A percentile compares a stretch with the other conserved stretches of the same genome.
Conservation (phyloP, 2,113 vertebrate genomes). For the Empidonax alnorum region DNA sequence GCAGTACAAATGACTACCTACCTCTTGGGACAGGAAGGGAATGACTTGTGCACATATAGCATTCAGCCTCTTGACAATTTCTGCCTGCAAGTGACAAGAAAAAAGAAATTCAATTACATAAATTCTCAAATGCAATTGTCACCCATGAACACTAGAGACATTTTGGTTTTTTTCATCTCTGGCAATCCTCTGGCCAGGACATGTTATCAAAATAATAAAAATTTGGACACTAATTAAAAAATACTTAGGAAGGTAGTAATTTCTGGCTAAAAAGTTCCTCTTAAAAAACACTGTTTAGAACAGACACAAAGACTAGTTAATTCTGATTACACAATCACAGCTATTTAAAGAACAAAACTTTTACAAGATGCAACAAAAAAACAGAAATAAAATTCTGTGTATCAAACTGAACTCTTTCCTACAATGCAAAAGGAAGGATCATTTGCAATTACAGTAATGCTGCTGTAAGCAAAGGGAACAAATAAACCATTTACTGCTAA, state of each 20-base stretch:
- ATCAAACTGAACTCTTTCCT: neutral
- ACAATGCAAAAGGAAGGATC: neutral
- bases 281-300: conserved; percentile 37
- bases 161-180: neutral
- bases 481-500: neutral
- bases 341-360: neutral
- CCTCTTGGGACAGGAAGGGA: conserved; percentile 97
- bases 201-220: neutral
- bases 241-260: neutral
- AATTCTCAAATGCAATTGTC: conserved; percentile 20
- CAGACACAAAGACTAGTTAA: conserved; percentile 9
- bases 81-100: conserved; percentile 84
- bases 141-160: conserved; percentile 10
- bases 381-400: neutral
- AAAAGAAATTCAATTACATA: conserved; percentile 55
- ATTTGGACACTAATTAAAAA: conserved; percentile 4
- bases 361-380: neutral
- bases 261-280: conserved; percentile 20
- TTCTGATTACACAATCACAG: neutral
- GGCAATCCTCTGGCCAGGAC: neutral
- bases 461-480: neutral
- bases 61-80: conserved; percentile 97
- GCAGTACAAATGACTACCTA: conserved; percentile 69
- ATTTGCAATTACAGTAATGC: neutral
- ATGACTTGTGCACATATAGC: conserved; percentile 98